Evolutionary conservation across 2,113 vertebrate genomes (phyloP).

Genomic region (Sialia sialis): DNA sequence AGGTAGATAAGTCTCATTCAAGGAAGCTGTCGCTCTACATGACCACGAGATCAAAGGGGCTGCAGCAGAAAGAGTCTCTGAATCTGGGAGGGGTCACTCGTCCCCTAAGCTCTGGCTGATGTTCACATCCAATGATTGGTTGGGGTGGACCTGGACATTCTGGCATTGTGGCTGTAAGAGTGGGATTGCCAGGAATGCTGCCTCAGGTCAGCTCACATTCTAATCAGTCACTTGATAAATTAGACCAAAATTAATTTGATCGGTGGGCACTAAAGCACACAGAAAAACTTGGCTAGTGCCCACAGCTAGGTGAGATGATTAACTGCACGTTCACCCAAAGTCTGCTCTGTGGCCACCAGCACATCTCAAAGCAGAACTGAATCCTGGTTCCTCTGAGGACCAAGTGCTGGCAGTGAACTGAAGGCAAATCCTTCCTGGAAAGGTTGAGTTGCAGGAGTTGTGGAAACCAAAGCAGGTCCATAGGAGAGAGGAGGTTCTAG

Average conservation of each 20-base stretch:
- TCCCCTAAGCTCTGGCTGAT: background rate
- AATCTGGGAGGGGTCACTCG: background rate
- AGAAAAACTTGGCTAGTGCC: background rate
- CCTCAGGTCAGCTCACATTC: background rate
- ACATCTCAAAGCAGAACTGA: background rate
- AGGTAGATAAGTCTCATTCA: background rate
- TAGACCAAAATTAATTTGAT: background rate
- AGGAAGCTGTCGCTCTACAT: slow-evolving; percentile 49
- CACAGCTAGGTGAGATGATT: background rate
- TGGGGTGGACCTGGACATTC: no score
- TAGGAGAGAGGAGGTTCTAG: background rate
- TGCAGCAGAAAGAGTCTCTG: slow-evolving; percentile 27
- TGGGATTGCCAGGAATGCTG: background rate
- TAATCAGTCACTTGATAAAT: background rate
- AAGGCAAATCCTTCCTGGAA: background rate
- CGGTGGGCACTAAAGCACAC: background rate
- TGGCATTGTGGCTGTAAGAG: background rate
- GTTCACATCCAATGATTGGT: background rate
- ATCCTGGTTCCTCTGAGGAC: background rate
- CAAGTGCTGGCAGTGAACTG: background rate
- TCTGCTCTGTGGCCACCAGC: background rate
- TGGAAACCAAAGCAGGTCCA: background rate
- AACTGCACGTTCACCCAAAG: background rate
- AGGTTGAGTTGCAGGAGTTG: background rate
- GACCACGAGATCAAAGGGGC: slow-evolving; percentile 37